Conservation (phyloP, 1,140 invertebrate species). For the Octopus sinensis region DNA sequence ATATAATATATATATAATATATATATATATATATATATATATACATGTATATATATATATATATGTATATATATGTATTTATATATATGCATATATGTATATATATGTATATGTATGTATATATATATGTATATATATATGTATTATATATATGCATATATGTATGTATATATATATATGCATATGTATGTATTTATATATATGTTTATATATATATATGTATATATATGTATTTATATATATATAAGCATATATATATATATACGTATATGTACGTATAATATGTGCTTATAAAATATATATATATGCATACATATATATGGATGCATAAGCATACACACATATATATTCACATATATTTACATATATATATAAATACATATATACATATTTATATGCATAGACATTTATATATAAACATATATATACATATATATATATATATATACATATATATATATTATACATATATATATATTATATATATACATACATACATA, state of each 20-base stretch:
- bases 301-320: background rate
- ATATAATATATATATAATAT: no score
- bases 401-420: background rate
- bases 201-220: background rate
- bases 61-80: background rate
- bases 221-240: background rate
- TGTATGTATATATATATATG: background rate
- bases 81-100: background rate
- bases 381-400: background rate
- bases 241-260: background rate
- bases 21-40: background rate
- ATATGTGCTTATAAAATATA: no score
- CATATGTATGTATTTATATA: background rate
- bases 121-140: background rate
- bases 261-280: background rate
- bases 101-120: background rate
- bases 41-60: background rate
- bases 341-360: background rate
- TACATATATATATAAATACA: background rate
- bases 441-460: background rate
- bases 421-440: background rate
- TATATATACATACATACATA: background rate
- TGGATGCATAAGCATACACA: background rate
- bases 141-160: background rate
- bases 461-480: background rate